Conservation (phyloP, 2,113 vertebrate species). For the Macaca fascicularis region DNA sequence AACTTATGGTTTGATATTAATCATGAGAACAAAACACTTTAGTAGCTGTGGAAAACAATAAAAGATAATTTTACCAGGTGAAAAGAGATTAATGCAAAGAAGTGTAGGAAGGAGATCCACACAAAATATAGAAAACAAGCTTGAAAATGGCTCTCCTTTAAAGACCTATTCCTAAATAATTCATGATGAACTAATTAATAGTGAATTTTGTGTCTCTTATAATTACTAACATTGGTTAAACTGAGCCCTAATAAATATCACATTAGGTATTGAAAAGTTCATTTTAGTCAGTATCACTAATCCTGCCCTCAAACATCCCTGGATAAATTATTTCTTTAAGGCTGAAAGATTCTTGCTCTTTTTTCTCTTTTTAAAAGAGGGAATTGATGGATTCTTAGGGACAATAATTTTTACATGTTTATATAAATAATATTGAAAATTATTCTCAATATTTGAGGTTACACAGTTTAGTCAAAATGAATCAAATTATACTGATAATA, state of each 20-base stretch:
- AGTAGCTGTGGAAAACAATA: not conserved
- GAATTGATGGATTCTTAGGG: not conserved
- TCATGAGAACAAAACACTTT: not conserved
- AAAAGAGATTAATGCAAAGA: not conserved
- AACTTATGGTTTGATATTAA: not conserved
- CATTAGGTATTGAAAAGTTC: constrained; percentile 70
- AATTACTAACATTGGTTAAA: constrained; percentile 79
- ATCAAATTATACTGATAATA: not conserved
- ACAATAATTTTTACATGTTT: not conserved
- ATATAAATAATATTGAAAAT: not conserved
- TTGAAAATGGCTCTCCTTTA: not conserved
- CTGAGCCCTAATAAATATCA: constrained; percentile 71
- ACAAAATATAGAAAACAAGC: not conserved
- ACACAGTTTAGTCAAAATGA: not conserved
- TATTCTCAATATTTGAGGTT: not conserved
- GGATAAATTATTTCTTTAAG: constrained; percentile 43
- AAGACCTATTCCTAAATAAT: constrained; percentile 60
- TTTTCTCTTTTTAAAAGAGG: not conserved
- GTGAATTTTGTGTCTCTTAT: constrained; percentile 79
- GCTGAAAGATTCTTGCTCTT: not conserved
- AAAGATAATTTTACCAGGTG: not conserved
- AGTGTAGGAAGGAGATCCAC: not conserved
- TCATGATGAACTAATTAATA: constrained; percentile 74
- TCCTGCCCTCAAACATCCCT: not conserved
- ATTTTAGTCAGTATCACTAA: not conserved